These are phyloP conservation scores for Spermophilus dauricus DNA, from an alignment of 2,113 vertebrate species.

Conservation along the genomic window DNA sequence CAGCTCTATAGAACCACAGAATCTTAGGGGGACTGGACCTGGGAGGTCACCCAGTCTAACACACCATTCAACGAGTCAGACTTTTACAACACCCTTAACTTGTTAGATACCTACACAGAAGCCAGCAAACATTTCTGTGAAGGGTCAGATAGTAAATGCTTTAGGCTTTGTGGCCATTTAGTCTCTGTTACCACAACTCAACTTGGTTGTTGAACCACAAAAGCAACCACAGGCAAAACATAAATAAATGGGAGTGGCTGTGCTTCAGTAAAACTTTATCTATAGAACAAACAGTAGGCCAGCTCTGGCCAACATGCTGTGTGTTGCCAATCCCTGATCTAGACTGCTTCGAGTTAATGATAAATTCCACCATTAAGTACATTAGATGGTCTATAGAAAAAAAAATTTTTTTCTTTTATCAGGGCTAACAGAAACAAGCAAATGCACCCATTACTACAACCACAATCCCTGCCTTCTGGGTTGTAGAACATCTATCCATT, in stretches of 20 bases:
- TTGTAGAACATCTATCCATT: background rate
- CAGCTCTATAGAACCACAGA: background rate
- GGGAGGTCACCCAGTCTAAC: background rate
- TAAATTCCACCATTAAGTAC: background rate
- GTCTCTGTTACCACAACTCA: background rate
- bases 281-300: background rate
- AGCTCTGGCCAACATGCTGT: background rate
- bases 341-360: background rate
- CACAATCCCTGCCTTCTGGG: slow-evolving; percentile 40
- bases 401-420: background rate
- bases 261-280: background rate
- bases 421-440: background rate
- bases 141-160: background rate
- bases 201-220: background rate
- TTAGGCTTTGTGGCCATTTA: background rate
- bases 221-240: background rate
- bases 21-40: background rate
- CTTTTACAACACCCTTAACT: background rate
- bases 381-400: background rate
- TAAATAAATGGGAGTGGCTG: background rate
- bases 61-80: background rate
- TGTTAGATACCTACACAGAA: background rate
- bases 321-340: background rate
- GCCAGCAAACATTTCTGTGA: background rate
- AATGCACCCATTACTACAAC: background rate